These are phyloP conservation scores for Leptogaster cylindrica DNA, from an alignment of 2,888 invertebrate genomes.

Conservation along the genomic window DNA sequence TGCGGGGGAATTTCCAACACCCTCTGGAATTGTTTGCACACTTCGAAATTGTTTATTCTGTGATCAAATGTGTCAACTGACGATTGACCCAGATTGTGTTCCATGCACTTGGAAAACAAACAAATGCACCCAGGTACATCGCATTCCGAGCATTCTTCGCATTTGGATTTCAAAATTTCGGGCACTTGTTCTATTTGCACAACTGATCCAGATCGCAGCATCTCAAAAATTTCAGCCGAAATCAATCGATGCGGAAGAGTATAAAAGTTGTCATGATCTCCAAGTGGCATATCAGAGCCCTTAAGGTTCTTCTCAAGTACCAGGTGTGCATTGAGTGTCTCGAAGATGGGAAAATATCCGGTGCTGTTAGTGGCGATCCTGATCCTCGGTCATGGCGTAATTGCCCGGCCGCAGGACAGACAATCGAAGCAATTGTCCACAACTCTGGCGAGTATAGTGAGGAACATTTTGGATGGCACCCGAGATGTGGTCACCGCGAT, in stretches of 20 bases:
- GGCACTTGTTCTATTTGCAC: neutral
- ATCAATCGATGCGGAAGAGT: neutral
- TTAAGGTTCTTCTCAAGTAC: neutral
- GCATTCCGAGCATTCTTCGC: too few relatives aligned
- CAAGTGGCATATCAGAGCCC: neutral
- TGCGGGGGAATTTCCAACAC: too few relatives aligned
- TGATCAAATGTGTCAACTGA: too few relatives aligned
- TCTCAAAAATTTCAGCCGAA: neutral
- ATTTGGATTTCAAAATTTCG: too few relatives aligned
- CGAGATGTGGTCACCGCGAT: slow-evolving; percentile 19
- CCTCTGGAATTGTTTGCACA: too few relatives aligned
- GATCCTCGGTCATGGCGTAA: neutral
- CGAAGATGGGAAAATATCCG: neutral
- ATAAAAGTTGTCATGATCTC: slow-evolving; percentile 11
- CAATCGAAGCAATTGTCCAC: neutral
- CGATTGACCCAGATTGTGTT: too few relatives aligned
- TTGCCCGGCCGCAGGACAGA: neutral
- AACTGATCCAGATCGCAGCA: slow-evolving; percentile 3
- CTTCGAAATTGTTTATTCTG: too few relatives aligned
- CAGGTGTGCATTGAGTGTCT: neutral
- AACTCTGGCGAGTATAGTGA: neutral
- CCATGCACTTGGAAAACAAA: too few relatives aligned
- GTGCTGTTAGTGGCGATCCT: slow-evolving; percentile 4
- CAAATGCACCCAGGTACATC: too few relatives aligned
- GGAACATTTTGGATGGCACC: slow-evolving; percentile 3